Evolutionary conservation across 2,113 vertebrate species (phyloP).

Genomic region (Dunckerocampus dactyliophorus): DNA sequence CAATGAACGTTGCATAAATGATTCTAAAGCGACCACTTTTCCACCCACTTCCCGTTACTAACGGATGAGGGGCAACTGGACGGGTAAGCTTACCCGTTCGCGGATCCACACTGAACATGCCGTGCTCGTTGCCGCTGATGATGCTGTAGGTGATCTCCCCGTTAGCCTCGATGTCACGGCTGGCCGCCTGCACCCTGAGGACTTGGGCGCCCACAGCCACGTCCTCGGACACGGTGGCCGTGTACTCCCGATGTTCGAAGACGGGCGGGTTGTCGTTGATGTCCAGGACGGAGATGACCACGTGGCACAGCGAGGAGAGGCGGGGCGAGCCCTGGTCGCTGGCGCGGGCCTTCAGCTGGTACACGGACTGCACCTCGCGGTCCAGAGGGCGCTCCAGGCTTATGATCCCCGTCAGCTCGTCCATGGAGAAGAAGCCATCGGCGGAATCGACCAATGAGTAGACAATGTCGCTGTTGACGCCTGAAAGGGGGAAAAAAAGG

Average conservation of each 20-base stretch:
- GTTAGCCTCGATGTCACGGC: constrained; percentile 84
- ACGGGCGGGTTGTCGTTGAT: constrained; percentile 97
- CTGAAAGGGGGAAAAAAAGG: constrained; percentile 55
- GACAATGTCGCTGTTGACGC: constrained; percentile 80
- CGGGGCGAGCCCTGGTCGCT: constrained; percentile 83
- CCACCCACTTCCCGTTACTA: too few relatives aligned
- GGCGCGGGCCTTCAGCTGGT: constrained; percentile 80
- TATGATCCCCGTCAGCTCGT: constrained; percentile 84
- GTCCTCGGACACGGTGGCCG: constrained; percentile 81
- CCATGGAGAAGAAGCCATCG: constrained; percentile 88
- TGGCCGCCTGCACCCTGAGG: constrained; percentile 88
- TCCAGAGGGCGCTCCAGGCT: constrained; percentile 84
- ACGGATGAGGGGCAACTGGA: not conserved
- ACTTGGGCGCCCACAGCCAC: constrained; percentile 79
- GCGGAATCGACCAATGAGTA: constrained; percentile 83
- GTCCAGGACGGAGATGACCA: constrained; percentile 87
- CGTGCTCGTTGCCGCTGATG: constrained; percentile 89
- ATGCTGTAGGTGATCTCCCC: constrained; percentile 89
- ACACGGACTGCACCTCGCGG: constrained; percentile 81
- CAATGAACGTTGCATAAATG: too few relatives aligned
- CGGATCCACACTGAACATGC: constrained; percentile 88
- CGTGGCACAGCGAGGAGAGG: constrained; percentile 75
- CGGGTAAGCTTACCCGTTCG: constrained; percentile 75
- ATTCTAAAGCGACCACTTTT: too few relatives aligned
- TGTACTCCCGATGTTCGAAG: constrained; percentile 92